Percentiles rank a stretch among this genome's conserved stretches.
Evolutionary conservation across 1,140 invertebrate genomes (phyloP).

Genomic region (Yoshiicerus persimilis): DNA sequence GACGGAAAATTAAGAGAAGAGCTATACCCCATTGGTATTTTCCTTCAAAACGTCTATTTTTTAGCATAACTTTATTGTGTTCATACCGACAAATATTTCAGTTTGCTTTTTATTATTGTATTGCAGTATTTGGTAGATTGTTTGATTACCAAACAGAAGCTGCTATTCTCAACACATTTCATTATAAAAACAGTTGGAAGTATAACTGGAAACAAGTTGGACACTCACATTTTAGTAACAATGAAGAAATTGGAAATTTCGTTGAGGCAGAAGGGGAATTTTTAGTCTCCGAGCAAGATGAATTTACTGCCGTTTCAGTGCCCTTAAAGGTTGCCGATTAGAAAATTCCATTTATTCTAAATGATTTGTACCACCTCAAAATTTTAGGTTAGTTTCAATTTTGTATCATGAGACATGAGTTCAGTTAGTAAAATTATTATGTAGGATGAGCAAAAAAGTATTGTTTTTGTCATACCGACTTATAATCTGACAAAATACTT

Average conservation of each 20-base stretch:
- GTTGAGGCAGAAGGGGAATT: neutral
- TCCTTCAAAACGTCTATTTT: neutral
- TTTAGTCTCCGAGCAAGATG: neutral
- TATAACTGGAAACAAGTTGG: neutral
- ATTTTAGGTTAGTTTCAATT: no score
- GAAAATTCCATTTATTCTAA: no score
- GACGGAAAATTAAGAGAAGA: neutral
- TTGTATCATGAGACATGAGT: no score
- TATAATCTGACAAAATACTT: constrained; percentile 25
- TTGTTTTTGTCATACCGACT: constrained; percentile 29
- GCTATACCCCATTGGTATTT: neutral
- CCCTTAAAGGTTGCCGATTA: constrained; percentile 23
- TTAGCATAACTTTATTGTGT: neutral
- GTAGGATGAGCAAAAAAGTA: constrained; percentile 14
- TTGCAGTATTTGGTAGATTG: neutral
- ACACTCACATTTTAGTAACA: neutral
- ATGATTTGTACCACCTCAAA: no score
- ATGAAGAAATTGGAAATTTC: neutral
- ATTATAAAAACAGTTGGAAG: constrained; percentile 29
- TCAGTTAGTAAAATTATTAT: neutral
- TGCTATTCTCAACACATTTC: constrained; percentile 18
- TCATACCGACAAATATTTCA: neutral
- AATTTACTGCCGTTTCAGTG: constrained; percentile 16
- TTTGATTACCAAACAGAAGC: constrained; percentile 3
- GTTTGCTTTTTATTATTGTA: neutral